phyloP scores from a whole-genome alignment of 2,888 invertebrate species.

The Erebia ligea region DNA sequence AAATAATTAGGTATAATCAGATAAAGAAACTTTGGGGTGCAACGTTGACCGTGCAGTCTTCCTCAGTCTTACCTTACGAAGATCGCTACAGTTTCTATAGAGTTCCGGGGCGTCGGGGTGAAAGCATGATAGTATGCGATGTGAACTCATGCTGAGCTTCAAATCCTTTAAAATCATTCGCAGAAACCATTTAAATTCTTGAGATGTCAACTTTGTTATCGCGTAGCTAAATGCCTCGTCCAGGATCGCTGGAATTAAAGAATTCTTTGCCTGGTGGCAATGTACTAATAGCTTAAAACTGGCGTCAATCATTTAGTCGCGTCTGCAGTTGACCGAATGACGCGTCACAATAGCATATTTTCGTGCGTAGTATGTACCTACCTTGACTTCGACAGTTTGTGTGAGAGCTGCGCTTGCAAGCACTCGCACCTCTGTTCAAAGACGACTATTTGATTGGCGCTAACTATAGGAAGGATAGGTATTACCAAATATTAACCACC shows the following conservation, averaged over 20 bases:
- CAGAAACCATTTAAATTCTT: conserved; percentile 95
- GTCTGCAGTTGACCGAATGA: too few relatives aligned
- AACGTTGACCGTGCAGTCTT: background rate
- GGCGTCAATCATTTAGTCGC: too few relatives aligned
- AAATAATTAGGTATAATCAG: too few relatives aligned
- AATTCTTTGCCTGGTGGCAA: background rate
- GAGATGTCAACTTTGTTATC: conserved; percentile 86
- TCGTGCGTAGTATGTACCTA: too few relatives aligned
- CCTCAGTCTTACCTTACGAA: conserved; percentile 83
- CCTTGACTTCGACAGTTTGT: too few relatives aligned
- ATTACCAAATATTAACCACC: too few relatives aligned
- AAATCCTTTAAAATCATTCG: conserved; percentile 94
- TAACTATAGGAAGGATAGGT: too few relatives aligned
- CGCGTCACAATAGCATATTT: too few relatives aligned
- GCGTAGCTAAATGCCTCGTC: conserved; percentile 85
- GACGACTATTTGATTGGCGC: too few relatives aligned
- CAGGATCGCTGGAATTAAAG: conserved; percentile 52
- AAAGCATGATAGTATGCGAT: conserved; percentile 87
- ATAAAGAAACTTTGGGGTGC: too few relatives aligned
- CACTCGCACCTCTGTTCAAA: too few relatives aligned
- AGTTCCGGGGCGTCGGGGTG: conserved; percentile 92
- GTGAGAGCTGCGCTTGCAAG: too few relatives aligned
- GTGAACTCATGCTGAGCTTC: conserved; percentile 88
- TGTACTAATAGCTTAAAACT: background rate
- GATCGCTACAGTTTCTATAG: conserved; percentile 87